Evolutionary conservation across 2,888 invertebrate genomes (phyloP).

Genomic region (Ceramica pisi): DNA sequence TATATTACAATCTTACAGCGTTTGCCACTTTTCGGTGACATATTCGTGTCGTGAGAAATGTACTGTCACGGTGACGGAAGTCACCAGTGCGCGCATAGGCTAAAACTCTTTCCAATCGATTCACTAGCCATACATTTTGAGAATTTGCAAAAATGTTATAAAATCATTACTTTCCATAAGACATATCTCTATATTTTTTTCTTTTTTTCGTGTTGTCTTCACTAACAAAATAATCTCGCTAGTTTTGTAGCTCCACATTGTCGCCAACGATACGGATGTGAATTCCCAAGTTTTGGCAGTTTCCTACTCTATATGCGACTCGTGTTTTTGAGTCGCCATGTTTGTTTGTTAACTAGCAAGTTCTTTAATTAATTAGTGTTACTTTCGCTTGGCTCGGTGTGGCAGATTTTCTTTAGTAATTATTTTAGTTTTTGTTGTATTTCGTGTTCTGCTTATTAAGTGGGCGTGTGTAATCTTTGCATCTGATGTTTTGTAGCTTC

Average conservation of each 20-base stretch:
- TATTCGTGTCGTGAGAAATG: too few species aligned
- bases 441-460: slow-evolving; percentile 13
- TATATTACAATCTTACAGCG: too few species aligned
- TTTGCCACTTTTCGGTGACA: too few species aligned
- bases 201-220: not conserved
- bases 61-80: too few species aligned
- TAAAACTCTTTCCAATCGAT: too few species aligned
- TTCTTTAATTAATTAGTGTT: slow-evolving; percentile 65
- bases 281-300: slow-evolving; percentile 37
- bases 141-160: too few species aligned
- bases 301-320: slow-evolving; percentile 63
- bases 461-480: not conserved
- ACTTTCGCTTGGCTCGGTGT: slow-evolving; percentile 22
- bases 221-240: not conserved
- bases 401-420: slow-evolving; percentile 37
- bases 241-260: not conserved
- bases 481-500: not conserved
- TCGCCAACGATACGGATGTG: slow-evolving; percentile 11
- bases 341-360: slow-evolving; percentile 57
- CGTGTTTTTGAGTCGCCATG: slow-evolving; percentile 59
- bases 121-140: too few species aligned
- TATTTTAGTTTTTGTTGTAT: slow-evolving; percentile 20
- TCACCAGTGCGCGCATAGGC: too few species aligned
- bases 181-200: too few species aligned
- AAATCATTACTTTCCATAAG: too few species aligned